phyloP scores from a whole-genome alignment of 2,797 vertebrate genomes.

The Sebastiscus albofasciatus region DNA sequence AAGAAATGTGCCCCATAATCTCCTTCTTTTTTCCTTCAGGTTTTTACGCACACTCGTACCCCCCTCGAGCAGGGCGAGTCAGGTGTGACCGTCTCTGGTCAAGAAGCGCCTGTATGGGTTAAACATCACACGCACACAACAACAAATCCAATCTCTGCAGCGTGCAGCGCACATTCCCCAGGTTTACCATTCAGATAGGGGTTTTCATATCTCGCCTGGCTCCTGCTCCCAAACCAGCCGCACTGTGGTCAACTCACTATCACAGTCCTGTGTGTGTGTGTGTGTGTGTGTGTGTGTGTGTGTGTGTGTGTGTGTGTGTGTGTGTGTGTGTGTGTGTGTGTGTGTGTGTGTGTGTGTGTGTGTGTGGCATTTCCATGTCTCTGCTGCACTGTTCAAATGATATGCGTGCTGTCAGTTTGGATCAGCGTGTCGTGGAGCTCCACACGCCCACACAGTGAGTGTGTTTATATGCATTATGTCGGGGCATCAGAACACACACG shows the following conservation, averaged over 20 bases:
- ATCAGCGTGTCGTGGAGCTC: conserved; percentile 15
- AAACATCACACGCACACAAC: conserved; percentile 18
- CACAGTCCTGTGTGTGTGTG: too few species aligned
- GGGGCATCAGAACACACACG: background rate
- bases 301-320: too few species aligned
- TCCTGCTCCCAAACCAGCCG: background rate
- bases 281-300: too few species aligned
- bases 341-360: background rate
- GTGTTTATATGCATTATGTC: background rate
- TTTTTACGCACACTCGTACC: conserved; percentile 41
- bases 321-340: background rate
- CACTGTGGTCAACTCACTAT: conserved; percentile 13
- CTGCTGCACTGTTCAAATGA: conserved; percentile 24
- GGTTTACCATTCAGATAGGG: conserved; percentile 7
- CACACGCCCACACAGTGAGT: background rate
- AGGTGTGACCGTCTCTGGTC: conserved; percentile 51
- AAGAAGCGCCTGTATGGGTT: background rate
- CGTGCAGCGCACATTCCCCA: background rate
- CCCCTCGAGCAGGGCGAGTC: conserved; percentile 53
- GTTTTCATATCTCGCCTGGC: conserved; percentile 20
- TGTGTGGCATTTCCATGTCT: background rate
- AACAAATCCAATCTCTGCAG: conserved; percentile 22
- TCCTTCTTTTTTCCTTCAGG: conserved; percentile 25
- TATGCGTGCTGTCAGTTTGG: conserved; percentile 34
- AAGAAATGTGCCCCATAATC: conserved; percentile 48